A percentile compares a stretch with the other conserved stretches of the same genome.
phyloP scores from a whole-genome alignment of 2,797 vertebrate genomes.

The Kryptopterus vitreolus region DNA sequence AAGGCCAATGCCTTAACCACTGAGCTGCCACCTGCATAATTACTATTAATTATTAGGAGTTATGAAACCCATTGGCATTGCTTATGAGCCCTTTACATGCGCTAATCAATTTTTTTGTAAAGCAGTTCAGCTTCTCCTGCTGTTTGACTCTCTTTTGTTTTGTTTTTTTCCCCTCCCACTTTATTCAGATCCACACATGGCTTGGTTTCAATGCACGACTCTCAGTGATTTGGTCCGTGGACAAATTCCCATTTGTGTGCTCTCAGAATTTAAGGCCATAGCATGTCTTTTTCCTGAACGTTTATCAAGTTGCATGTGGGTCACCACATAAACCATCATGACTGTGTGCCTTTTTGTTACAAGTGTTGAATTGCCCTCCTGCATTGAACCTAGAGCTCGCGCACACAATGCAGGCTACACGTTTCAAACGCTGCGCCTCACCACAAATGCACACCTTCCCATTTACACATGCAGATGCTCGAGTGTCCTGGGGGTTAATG shows the following conservation, averaged over 20 bases:
- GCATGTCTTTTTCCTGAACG: constrained; percentile 21
- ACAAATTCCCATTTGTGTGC: constrained; percentile 24
- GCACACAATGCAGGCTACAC: constrained; percentile 28
- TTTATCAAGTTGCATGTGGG: constrained; percentile 35
- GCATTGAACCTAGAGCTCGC: background rate
- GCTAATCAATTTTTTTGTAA: too few species aligned
- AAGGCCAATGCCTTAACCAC: too few species aligned
- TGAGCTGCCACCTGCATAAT: too few species aligned
- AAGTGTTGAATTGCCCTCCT: constrained; percentile 29
- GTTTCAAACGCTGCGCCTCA: constrained; percentile 39
- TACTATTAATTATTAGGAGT: too few species aligned
- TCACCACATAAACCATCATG: constrained; percentile 16
- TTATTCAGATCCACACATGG: background rate
- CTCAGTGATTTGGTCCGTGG: background rate
- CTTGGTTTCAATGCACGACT: background rate
- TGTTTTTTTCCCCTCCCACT: background rate
- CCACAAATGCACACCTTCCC: constrained; percentile 21
- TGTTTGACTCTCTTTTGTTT: too few species aligned
- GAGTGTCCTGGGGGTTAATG: constrained; percentile 58
- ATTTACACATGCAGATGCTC: constrained; percentile 61
- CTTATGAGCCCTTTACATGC: background rate
- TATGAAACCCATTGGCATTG: background rate
- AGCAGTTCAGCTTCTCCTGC: too few species aligned
- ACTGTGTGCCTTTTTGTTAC: background rate
- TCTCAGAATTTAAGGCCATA: background rate